Base-by-base conservation (phyloP, 2,113 vertebrate genomes). In the Nycticorax nycticorax region DNA sequence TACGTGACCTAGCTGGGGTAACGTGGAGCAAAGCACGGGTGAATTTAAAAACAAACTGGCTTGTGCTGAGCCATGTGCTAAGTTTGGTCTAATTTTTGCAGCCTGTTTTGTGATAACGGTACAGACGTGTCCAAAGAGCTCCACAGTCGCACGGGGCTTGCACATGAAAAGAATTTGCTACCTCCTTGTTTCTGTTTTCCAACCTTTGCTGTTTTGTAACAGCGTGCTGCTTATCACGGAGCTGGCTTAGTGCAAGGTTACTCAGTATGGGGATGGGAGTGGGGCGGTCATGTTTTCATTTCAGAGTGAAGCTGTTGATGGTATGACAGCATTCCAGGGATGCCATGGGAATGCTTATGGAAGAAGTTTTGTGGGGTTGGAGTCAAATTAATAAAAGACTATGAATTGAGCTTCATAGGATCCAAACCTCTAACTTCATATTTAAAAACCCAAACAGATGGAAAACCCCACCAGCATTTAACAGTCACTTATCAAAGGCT, bases 311-410 rank as follows among this genome's bases (percentile, higher is more conserved):
- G 84, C 66, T 92, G 88, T 82, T 91, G 76, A 82, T 68, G 53
- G 23, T 62, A 7, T 45, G 84, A 76, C 84, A 92, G 72, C 92
- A 82, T 96, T 89, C 95, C 91, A 86, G 62, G 62, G 50, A 92
- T 92, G 80, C 94, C 45, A 7, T 17, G 47, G 89, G 57, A 89
- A 80, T 82, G 59, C 37, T 87, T 85, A 37, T 52, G 53, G 83
- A 75, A 72, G 30, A 45, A 56, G 39, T 53, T 91, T 48, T 45
- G 52, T 8, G 21, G 14, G 45, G 66, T 57, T 79, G 45, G 53
- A 88, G 45, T 89, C 74, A 85, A 64, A 88, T 85, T 62, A 72
- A 32, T 77, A 66, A 89, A 87, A 89, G 56, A 10, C 43, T 28
- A 24, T 66, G 82, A 93, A 71, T 12, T 68, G 43, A 94, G 69